Evolutionary conservation across 1,140 invertebrate genomes (phyloP).

Genomic region (Chrysopa pallens): DNA sequence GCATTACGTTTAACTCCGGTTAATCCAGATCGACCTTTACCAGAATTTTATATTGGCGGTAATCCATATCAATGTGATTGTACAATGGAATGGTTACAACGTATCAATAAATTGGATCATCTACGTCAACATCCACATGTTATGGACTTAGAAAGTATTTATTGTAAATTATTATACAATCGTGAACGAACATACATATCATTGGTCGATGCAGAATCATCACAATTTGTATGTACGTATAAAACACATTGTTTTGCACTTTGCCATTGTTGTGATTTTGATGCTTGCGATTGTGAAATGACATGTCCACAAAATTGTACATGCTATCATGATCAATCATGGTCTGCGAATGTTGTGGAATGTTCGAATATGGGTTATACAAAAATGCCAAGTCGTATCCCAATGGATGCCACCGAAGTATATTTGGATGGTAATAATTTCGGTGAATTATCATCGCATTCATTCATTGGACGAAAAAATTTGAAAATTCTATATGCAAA

Average conservation of each 20-base stretch:
- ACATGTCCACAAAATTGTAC: slow-evolving; percentile 85
- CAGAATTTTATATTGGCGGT: slow-evolving; percentile 73
- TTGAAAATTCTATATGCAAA: slow-evolving; percentile 73
- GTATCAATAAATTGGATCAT: slow-evolving; percentile 56
- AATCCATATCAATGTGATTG: slow-evolving; percentile 79
- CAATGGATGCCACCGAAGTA: slow-evolving; percentile 87
- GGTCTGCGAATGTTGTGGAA: slow-evolving; percentile 85
- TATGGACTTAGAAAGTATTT: slow-evolving; percentile 80
- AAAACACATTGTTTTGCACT: slow-evolving; percentile 83
- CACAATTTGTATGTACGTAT: slow-evolving; percentile 82
- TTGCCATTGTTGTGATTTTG: slow-evolving; percentile 88
- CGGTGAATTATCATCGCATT: slow-evolving; percentile 67
- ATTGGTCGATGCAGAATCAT: slow-evolving; percentile 62
- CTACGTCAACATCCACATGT: slow-evolving; percentile 70
- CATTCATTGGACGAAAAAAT: slow-evolving; percentile 79
- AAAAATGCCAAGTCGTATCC: slow-evolving; percentile 67
- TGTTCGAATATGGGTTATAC: slow-evolving; percentile 65
- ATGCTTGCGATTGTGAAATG: slow-evolving; percentile 91
- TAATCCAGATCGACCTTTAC: slow-evolving; percentile 42
- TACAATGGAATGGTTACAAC: slow-evolving; percentile 74
- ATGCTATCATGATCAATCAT: slow-evolving; percentile 86
- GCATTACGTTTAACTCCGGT: slow-evolving; percentile 55
- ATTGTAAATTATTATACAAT: slow-evolving; percentile 75
- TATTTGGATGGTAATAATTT: slow-evolving; percentile 86
- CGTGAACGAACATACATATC: slow-evolving; percentile 64